A percentile compares a stretch with the other conserved stretches of the same genome.
phyloP scores from a whole-genome alignment of 2,113 vertebrate species.

The Antechinus stuartii region DNA sequence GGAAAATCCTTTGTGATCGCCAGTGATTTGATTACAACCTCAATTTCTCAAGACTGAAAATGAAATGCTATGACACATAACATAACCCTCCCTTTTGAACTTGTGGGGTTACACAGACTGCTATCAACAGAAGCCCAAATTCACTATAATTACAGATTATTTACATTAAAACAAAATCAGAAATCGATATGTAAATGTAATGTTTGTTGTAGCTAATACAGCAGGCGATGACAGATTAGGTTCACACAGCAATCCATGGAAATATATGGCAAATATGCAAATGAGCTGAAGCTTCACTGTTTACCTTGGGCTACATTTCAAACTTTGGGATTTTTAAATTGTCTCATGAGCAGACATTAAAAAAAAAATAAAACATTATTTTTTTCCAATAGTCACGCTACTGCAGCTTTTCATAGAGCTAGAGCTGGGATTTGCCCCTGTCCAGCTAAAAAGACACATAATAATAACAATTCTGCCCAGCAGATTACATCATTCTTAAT shows the following conservation, averaged over 20 bases:
- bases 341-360: constrained; percentile 82
- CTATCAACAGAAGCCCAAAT: constrained; percentile 99
- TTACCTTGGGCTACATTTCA: constrained; percentile 87
- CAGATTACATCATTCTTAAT: constrained; percentile 84
- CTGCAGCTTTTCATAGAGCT: constrained; percentile 81
- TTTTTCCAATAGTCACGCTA: constrained; percentile 79
- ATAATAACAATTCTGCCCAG: constrained; percentile 79
- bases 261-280: constrained; percentile 89
- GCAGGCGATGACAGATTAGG: constrained; percentile 91
- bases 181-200: constrained; percentile 99
- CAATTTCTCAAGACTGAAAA: constrained; percentile 82
- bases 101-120: constrained; percentile 96
- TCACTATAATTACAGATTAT: constrained; percentile 99
- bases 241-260: constrained; percentile 89
- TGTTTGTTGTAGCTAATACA: constrained; percentile 99
- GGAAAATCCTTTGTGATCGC: constrained; percentile 61
- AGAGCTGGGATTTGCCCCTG: constrained; percentile 81
- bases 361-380: constrained; percentile 87
- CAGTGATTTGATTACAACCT: constrained; percentile 64
- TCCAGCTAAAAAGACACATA: constrained; percentile 82
- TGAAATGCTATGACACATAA: constrained; percentile 92
- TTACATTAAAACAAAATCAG: constrained; percentile 99
- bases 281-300: constrained; percentile 85
- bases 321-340: constrained; percentile 86
- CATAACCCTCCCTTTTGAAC: constrained; percentile 97